phyloP scores from a whole-genome alignment of 1,140 invertebrate species.

The Bombyx mandarina region DNA sequence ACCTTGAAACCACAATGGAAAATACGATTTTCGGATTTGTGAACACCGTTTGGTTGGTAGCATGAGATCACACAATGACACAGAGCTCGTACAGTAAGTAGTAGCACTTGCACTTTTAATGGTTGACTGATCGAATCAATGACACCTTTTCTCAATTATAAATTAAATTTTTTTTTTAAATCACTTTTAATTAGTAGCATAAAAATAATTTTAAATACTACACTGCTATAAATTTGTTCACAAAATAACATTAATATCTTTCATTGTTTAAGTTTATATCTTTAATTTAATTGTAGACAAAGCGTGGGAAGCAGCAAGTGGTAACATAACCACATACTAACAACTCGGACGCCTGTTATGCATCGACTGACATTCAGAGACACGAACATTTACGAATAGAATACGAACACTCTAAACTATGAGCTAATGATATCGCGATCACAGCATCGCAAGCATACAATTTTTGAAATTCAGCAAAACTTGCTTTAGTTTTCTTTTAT shows the following conservation, averaged over 20 bases:
- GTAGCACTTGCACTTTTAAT: conserved; percentile 42
- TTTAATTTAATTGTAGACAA: conserved; percentile 20
- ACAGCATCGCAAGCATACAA: not conserved
- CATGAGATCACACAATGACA: conserved; percentile 15
- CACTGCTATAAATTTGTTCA: too few relatives aligned
- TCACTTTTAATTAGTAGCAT: too few relatives aligned
- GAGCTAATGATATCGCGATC: conserved; percentile 5
- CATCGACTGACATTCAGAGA: conserved; percentile 23
- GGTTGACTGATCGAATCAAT: conserved; percentile 55
- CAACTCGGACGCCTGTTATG: conserved; percentile 22
- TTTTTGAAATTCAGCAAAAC: too few relatives aligned
- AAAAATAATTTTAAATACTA: too few relatives aligned
- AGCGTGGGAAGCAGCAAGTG: conserved; percentile 22
- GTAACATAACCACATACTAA: conserved; percentile 26
- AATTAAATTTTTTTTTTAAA: too few relatives aligned
- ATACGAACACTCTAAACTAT: not conserved
- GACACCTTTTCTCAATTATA: conserved; percentile 22
- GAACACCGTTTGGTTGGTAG: conserved; percentile 10
- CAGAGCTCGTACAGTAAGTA: conserved; percentile 20
- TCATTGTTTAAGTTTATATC: too few relatives aligned
- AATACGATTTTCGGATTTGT: conserved; percentile 1
- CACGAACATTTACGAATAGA: conserved; percentile 8
- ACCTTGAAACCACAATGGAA: conserved; percentile 21
- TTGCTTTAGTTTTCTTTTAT: too few relatives aligned
- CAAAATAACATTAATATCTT: too few relatives aligned